Base-by-base conservation (phyloP, 2,113 vertebrate genomes). In the Carassius gibelio region DNA sequence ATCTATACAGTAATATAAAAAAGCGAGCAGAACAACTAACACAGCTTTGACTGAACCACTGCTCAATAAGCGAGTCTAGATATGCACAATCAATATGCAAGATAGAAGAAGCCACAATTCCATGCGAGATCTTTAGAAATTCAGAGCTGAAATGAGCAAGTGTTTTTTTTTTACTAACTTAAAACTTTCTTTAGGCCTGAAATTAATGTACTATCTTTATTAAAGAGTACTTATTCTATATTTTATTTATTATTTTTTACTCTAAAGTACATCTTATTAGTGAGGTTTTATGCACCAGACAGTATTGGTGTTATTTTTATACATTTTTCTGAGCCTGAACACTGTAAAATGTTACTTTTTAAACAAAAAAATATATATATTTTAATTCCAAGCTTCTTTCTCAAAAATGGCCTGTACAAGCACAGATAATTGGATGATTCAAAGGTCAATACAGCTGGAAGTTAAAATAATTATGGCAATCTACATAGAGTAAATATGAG, bases 381-480 rank as follows among this genome's bases (percentile, higher is more conserved):
- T 23, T 74, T 45, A n/a, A 45, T 74, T 21, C 5, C 26, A 34
- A 34, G 23, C 26, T 34, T 26, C 23, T 34, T 21, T 61, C 15
- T 30, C 26, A 19, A 72, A 72, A 81, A 23, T 52, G 15, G 48
- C 71, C 45, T 52, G 34, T 36, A 36, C 68, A 81, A 86, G 71
- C 85, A 82, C 6, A 55, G 78, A 30, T 68, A 84, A 76, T 55
- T n/a, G 6, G 30, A 84, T 66, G 15, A 19, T 64, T 45, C 57
- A 89, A 83, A 83, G 82, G 62, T 89, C 85, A 87, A n/a, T 17
- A 21, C 19, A 23, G 13, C 64, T 59, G 52, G 26, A 86, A 86
- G 82, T 84, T 84, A 84, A 82, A 85, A 88, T 88, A 85, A 87
- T 87, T 87, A 87, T 11, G 14, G 14, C 82, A 85, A 83, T 85